Base-by-base conservation (phyloP, 35 echinoderm and acorn worm species). In the Acanthaster planci region DNA sequence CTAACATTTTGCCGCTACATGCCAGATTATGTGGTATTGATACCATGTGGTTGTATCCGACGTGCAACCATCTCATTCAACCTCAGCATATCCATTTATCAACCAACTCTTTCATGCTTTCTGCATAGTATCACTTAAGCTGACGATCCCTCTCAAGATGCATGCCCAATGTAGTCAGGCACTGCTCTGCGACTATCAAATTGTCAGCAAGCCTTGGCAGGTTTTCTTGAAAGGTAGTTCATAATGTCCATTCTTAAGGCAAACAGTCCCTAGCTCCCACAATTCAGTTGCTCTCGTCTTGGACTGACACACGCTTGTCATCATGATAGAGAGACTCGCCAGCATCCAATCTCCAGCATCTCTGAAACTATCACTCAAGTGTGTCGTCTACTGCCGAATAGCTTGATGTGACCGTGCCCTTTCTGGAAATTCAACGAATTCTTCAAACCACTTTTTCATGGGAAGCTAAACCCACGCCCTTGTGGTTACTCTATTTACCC, bases 81-180 rank as follows among this genome's bases (percentile, higher is more conserved):
- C 92, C 47, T 85, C 76, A 22, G 89, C 81, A 79, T 90, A 79
- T 30, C 76, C 82, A 27, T 90, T 55, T n/a, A n/a, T 47, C 50
- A 32, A 85, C 22, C 12, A 85, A 51, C 15, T 72, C 68, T 32
- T 90, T 36, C 81, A 90, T 90, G 36, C 47, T 37, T 23, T 78
- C 19, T 19, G 44, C 40, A 55, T 90, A 90, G 60, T 90, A n/a
- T 85, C 9, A 21, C 50, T 90, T 67, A 14, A 94, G 35, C 40
- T 29, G 39, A 30, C 27, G 17, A 80, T 94, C 87, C 56, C 32
- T 85, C 54, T 80, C 52, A 22, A 90, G 83, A 14, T 83, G 54
- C 76, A 72, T 85, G 40, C 55, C 50, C 38, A 90, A 52, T 17
- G 37, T 58, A 37, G 57, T 16, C 14, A 89, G 54, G 39, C 72